Percentiles rank a stretch among this genome's conserved stretches.
Evolutionary conservation across 1,140 invertebrate genomes (phyloP).

Genomic region (Aporrectodea caliginosa): DNA sequence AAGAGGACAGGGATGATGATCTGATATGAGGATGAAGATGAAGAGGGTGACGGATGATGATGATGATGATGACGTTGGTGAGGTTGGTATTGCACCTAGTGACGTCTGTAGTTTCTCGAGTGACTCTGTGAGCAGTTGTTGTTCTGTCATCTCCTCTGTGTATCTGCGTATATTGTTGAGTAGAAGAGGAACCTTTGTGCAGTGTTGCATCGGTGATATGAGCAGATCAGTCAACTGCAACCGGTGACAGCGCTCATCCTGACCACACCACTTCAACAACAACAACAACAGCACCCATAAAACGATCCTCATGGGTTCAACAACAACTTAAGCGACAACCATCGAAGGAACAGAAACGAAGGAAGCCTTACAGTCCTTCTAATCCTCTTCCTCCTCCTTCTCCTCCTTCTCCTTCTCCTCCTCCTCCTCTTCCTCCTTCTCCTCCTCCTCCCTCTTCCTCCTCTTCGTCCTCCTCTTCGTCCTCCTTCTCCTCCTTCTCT

Average conservation of each 20-base stretch:
- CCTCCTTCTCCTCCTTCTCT: too few relatives aligned
- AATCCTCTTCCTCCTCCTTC: background rate
- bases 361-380: too few relatives aligned
- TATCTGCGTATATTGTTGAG: conserved; percentile 63
- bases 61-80: too few relatives aligned
- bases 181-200: conserved; percentile 66
- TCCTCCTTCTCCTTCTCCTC: background rate
- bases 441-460: background rate
- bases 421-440: background rate
- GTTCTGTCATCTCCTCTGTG: conserved; percentile 61
- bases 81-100: conserved; percentile 62
- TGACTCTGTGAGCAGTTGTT: conserved; percentile 60
- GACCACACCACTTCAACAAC: conserved; percentile 60
- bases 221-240: conserved; percentile 66
- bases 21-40: too few relatives aligned
- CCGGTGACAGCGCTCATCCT: conserved; percentile 64
- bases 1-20: too few relatives aligned
- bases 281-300: too few relatives aligned
- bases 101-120: conserved; percentile 65
- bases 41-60: too few relatives aligned
- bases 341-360: too few relatives aligned
- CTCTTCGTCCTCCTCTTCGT: too few relatives aligned
- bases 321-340: too few relatives aligned
- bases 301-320: too few relatives aligned
- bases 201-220: conserved; percentile 69